Base-by-base conservation (phyloP, 2,888 invertebrate species). In the Drosophila anomalata region DNA sequence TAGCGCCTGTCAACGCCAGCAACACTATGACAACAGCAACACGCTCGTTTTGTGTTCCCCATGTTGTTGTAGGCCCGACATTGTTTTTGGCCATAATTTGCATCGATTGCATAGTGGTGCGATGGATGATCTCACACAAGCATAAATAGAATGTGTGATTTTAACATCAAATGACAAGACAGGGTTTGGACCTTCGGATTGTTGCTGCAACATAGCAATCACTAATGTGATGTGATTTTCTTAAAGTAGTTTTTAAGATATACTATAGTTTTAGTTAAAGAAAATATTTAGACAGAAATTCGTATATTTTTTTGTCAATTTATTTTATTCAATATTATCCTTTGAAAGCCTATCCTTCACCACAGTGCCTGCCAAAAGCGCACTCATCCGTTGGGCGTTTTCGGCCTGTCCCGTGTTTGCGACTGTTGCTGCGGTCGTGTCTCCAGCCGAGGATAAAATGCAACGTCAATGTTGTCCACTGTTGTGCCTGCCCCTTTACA, bases 1-100 rank as follows among this genome's bases (percentile, higher is more conserved):
- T 50, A 70, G 75, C 72, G 75, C 69, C 75, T 78, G 75, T 76
- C 78, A 76, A 53, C 76, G 75, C 56, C 83, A 82, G 62, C 70
- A 57, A 63, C 65, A 54, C 69, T n/a, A 39, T 53, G 58, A 33
- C 68, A 68, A 48, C 53, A 50, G 31, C 31, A 24, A 70, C 73
- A 71, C 55, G 62, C 66, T 42, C 65, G 46, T 11, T 57, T 71
- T 17, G 33, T 51, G 51, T 47, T 41, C 55, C 47, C 52, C 62
- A 39, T 62, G 58, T 56, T 59, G 68, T 58, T 76, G 53, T 41
- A 36, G 71, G 60, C 11, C 42, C 55, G 67, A 46, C 75, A 73
- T 75, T 74, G 77, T 75, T 77, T 77, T 77, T 71, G 78, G 72
- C 42, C 58, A 78, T 73, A 73, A 81, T 80, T 78, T 84, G 67